These are phyloP conservation scores for Dromiciops gliroides DNA, from an alignment of 2,113 vertebrate species.

Conservation along the genomic window DNA sequence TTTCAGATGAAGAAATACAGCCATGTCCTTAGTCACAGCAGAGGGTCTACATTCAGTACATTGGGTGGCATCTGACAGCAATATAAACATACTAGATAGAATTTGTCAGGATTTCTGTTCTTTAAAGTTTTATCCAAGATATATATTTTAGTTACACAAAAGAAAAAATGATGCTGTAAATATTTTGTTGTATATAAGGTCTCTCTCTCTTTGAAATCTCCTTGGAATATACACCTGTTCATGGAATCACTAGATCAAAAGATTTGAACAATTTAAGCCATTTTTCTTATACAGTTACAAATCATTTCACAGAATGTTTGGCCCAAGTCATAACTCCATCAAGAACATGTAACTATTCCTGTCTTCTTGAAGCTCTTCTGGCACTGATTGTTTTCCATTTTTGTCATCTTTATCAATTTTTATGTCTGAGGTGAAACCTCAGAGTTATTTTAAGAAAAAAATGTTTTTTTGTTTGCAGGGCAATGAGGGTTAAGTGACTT, in stretches of 20 bases:
- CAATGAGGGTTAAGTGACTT: no score
- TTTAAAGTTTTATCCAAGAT: constrained; percentile 11
- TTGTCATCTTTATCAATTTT: not conserved
- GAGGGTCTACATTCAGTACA: not conserved
- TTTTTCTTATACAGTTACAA: not conserved
- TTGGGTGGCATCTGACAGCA: constrained; percentile 7
- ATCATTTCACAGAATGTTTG: not conserved
- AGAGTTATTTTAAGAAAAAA: not conserved
- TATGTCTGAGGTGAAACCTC: not conserved
- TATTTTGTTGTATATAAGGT: not conserved
- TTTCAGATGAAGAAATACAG: not conserved
- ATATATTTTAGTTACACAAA: not conserved
- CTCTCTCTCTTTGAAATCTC: not conserved
- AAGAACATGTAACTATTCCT: not conserved
- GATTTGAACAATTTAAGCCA: not conserved
- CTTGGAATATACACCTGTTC: not conserved
- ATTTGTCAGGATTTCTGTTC: not conserved
- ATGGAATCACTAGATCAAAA: not conserved
- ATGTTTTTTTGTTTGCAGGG: no score
- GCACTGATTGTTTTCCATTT: not conserved
- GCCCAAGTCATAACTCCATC: not conserved
- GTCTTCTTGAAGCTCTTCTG: not conserved
- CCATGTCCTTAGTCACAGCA: not conserved
- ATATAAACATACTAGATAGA: constrained; percentile 29
- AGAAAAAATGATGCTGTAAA: not conserved